phyloP scores from a whole-genome alignment of 1,140 invertebrate genomes.

The Phthorimaea operculella region DNA sequence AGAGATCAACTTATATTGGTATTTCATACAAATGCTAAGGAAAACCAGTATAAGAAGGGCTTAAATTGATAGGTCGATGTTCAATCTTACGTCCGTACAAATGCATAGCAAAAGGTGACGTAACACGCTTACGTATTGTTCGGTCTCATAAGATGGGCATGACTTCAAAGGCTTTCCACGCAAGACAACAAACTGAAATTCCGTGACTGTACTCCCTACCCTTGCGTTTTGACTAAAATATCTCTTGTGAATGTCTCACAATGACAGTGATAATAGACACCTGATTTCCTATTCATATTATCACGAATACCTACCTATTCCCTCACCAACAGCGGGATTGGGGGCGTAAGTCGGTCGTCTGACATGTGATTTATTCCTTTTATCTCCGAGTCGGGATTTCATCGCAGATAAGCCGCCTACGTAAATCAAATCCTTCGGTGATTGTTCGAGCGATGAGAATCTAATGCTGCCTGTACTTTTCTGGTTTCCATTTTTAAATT shows the following conservation, averaged over 20 bases:
- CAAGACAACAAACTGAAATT: too few relatives aligned
- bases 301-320: too few relatives aligned
- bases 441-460: slow-evolving; percentile 27
- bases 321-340: slow-evolving; percentile 16
- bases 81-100: too few relatives aligned
- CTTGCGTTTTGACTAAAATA: too few relatives aligned
- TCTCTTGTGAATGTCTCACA: background rate
- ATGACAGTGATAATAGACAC: slow-evolving; percentile 24
- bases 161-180: background rate
- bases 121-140: background rate
- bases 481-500: too few relatives aligned
- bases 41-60: too few relatives aligned
- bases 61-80: too few relatives aligned
- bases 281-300: slow-evolving; percentile 7
- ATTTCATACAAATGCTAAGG: too few relatives aligned
- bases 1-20: too few relatives aligned
- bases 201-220: too few relatives aligned
- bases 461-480: slow-evolving; percentile 10
- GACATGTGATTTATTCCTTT: slow-evolving; percentile 46
- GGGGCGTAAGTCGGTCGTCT: slow-evolving; percentile 33
- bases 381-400: slow-evolving; percentile 33
- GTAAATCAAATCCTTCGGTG: slow-evolving; percentile 33
- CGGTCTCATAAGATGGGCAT: background rate
- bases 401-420: slow-evolving; percentile 32
- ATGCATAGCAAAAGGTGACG: background rate